Evolutionary conservation across 2,113 vertebrate genomes (phyloP), one percentile per base, ranked within the genome.

Genomic region (Coptodon rendalli): DNA sequence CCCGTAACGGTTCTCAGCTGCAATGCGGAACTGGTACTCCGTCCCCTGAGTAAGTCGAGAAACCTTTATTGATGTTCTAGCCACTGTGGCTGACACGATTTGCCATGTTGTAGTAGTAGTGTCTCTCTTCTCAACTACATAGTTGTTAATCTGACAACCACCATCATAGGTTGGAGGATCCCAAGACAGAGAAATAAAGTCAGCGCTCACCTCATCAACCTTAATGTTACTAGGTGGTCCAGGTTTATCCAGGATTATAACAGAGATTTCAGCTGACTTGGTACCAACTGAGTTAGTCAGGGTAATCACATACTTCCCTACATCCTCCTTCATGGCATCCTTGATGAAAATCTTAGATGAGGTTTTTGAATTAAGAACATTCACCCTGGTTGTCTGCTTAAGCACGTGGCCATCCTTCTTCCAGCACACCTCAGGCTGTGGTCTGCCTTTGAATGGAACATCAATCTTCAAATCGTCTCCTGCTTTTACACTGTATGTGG

Each of bases 121-220:
- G 89, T 99, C 98, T 96, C 98, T 97, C 92, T 99, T 99, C 93
- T 99, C 98, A 88, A 99, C 98, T 10, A 99, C 97, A 89, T 99
- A 99, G 92, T 99, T 99, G 94, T 98, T 99, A 92, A 99, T 99
- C 87, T 99, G 98, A 94, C 99, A 99, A 27, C 99, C 99, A 86
- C 99, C 99, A 88, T 98, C 97, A 93, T 99, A 99, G 81, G 95
- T 95, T 94, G 99, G 99, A 93, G 98, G 94, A 94, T 97, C 97
- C 99, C 99, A 99, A 89, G 98, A 99, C 66, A 99, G 93, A 86
- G 94, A 97, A 89, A 99, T 87, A 45, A 95, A 98, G 90, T 99
- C 99, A 90, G 98, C 97, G 66, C 98, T 99, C 87, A 99, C 96
- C 88, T 99, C 98, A 90, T 99, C 98, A 85, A 98, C 92, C 89